Evolutionary conservation across 1,140 invertebrate genomes (phyloP), one percentile per base, ranked within the genome.

Genomic region (Caenorhabditis brenneri): DNA sequence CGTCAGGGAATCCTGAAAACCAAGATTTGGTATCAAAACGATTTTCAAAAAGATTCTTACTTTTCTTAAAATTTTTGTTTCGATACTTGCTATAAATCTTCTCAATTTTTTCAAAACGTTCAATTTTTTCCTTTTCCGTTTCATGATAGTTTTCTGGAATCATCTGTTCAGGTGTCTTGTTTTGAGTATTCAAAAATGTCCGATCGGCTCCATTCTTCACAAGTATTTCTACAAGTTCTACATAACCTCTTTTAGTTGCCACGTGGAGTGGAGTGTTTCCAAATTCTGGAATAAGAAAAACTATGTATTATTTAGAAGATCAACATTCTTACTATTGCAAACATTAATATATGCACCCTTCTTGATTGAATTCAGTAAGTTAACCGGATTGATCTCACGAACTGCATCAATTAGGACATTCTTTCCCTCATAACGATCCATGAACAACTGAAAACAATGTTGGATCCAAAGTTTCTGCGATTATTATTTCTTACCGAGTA

Each of bases 261-360:
- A 74, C 65, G 22, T 74, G 65, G n/a, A 74, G 65, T 6, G 65
- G 0, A 42, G 65, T 74, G 65, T 74, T 74, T 42, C 65, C 65
- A 42, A 42, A 74, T 12, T 74, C 33, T 74, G 36, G 10, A 74
- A 42, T 4, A 22, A 9, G 2, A 65, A 74, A 5, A 10, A 24
- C 1, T 27, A 3, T 36, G 5, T 12, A 46, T 10, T 42, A 24
- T 19, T 65, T 22, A 1, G 9, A 24, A 4, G 10, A 27, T 22
- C 10, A 10, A 10, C 1, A n/a, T 1, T 36, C 65, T n/a, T 74
- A 74, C 65, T 74, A 15, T 74, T 74, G 65, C 36, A 74, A 1
- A 42, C 65, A 46, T 74, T 42, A n/a, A 74, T 42, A 24, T 74
- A 74, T 31, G 65, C 65, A 3, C 65, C 65, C 29, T 24, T 39